Evolutionary conservation across 2,113 vertebrate species (phyloP).

Genomic region (Pseudolaguvia tuberculata): DNA sequence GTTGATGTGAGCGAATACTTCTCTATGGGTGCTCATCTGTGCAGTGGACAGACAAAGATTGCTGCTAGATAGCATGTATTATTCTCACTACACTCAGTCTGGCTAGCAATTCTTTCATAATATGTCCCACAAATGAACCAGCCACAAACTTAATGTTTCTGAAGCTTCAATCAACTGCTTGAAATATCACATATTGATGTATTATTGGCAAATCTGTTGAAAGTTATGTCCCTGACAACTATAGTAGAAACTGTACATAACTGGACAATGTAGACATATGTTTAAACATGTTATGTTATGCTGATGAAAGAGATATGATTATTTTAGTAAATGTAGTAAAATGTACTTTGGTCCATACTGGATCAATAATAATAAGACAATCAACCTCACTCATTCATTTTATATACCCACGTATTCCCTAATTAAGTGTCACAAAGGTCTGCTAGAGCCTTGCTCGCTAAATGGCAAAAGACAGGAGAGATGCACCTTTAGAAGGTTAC

Average conservation of each 20-base stretch:
- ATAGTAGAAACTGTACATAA: constrained; percentile 12
- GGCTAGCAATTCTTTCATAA: constrained; percentile 39
- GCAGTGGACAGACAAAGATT: constrained; percentile 39
- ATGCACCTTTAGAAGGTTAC: too few species aligned
- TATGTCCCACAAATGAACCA: constrained; percentile 41
- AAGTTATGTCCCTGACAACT: background rate
- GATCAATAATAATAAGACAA: too few species aligned
- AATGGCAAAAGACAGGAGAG: too few species aligned
- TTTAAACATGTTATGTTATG: too few species aligned
- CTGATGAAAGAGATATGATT: too few species aligned
- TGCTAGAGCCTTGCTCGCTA: too few species aligned
- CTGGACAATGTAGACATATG: background rate
- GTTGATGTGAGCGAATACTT: constrained; percentile 20
- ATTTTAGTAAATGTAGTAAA: too few species aligned
- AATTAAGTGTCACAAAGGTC: too few species aligned
- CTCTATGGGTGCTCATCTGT: constrained; percentile 46
- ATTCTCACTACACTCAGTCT: constrained; percentile 40
- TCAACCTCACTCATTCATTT: too few species aligned
- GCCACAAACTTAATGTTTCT: constrained; percentile 33
- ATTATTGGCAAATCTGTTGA: constrained; percentile 17
- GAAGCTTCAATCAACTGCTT: constrained; percentile 17
- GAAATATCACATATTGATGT: constrained; percentile 14
- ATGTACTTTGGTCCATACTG: too few species aligned
- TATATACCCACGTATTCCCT: too few species aligned
- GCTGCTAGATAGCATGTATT: constrained; percentile 51